These are phyloP conservation scores for Epinotia bilunana DNA, from an alignment of 2,888 invertebrate genomes.

Conservation along the genomic window DNA sequence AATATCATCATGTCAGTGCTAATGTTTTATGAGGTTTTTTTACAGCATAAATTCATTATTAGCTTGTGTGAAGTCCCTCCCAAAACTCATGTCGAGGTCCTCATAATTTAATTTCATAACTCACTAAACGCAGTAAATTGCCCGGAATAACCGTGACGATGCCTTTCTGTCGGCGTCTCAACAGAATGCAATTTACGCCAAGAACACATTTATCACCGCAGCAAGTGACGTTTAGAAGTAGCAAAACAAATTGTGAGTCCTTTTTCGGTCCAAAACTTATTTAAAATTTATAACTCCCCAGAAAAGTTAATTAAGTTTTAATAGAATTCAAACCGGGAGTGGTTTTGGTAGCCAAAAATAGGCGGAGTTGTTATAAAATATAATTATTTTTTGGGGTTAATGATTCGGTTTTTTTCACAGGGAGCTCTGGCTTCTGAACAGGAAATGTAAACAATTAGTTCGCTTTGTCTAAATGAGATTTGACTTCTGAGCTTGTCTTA, in stretches of 20 bases:
- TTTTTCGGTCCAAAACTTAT: conserved; percentile 73
- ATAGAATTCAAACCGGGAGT: conserved; percentile 83
- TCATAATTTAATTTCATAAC: conserved; percentile 49
- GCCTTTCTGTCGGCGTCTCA: conserved; percentile 70
- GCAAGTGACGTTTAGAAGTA: conserved; percentile 83
- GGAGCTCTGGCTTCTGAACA: conserved; percentile 65
- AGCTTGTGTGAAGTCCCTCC: conserved; percentile 33
- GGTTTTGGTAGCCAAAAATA: conserved; percentile 84
- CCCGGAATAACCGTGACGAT: conserved; percentile 57
- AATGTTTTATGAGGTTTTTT: not conserved
- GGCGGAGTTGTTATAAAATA: conserved; percentile 83
- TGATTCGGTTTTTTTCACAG: conserved; percentile 68
- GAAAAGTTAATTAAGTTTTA: conserved; percentile 85
- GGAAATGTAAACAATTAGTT: conserved; percentile 75
- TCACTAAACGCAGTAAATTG: conserved; percentile 49
- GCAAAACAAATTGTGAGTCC: conserved; percentile 81
- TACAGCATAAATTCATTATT: conserved; percentile 16
- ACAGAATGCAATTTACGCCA: conserved; percentile 75
- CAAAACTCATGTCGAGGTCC: conserved; percentile 21
- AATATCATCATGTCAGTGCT: not conserved
- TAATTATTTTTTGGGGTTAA: conserved; percentile 81
- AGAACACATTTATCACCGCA: conserved; percentile 80
- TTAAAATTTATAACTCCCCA: conserved; percentile 75
- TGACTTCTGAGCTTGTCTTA: conserved; percentile 45
- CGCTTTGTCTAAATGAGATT: conserved; percentile 44